Percentiles rank a stretch among this genome's conserved stretches.
Conservation (phyloP, 2,113 vertebrate genomes). For the Aptenodytes forsteri region DNA sequence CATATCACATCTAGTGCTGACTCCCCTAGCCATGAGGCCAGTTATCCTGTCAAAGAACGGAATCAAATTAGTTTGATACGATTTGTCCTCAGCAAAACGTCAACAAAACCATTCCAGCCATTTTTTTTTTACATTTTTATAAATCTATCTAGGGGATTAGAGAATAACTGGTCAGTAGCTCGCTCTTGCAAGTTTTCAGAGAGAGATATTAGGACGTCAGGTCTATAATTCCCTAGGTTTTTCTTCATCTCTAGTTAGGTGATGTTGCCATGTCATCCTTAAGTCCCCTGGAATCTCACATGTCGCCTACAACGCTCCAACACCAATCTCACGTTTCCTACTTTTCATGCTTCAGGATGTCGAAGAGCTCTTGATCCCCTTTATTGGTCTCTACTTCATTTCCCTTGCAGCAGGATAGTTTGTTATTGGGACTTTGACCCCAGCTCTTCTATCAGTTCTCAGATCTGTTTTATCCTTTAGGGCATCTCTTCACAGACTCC, state of each 20-base stretch:
- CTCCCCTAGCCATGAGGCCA: neutral
- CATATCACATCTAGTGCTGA: constrained; percentile 1
- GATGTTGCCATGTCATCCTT: neutral
- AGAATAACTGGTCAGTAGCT: neutral
- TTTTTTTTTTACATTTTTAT: neutral
- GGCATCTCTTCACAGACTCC: neutral
- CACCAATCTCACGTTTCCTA: fast-evolving
- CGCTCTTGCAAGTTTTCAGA: neutral
- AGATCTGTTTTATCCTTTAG: neutral
- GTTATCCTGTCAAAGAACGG: constrained; percentile 23
- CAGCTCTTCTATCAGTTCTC: neutral
- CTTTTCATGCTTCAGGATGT: neutral
- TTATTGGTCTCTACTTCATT: neutral
- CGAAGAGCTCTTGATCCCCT: neutral
- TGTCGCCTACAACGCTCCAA: neutral
- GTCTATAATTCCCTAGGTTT: neutral
- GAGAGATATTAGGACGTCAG: neutral
- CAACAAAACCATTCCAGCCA: neutral
- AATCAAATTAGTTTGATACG: neutral
- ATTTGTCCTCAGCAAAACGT: constrained; percentile 26
- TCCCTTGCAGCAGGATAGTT: neutral
- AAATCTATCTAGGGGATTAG: neutral
- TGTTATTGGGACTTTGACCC: neutral
- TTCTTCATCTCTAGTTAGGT: neutral
- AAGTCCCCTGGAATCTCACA: neutral